phyloP scores from a whole-genome alignment of 2,888 invertebrate genomes.

The Parnassius apollo region DNA sequence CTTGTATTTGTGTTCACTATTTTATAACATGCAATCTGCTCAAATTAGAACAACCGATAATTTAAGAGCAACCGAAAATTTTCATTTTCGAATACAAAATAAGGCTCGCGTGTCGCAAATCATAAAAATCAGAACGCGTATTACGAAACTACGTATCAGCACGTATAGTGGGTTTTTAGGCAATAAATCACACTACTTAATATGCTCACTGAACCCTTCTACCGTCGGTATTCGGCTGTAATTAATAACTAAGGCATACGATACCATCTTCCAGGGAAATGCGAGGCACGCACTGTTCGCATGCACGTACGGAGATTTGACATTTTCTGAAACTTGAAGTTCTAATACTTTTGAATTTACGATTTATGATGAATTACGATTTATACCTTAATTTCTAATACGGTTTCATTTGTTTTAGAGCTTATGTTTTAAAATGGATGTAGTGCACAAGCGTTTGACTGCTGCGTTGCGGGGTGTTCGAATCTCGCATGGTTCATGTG shows the following conservation, averaged over 20 bases:
- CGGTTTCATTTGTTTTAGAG: no score
- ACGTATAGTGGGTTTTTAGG: conserved; percentile 63
- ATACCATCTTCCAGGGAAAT: conserved; percentile 51
- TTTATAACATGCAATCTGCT: conserved; percentile 20
- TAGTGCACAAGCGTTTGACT: no score
- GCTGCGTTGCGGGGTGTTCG: no score
- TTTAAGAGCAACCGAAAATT: conserved; percentile 21
- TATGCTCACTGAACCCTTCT: conserved; percentile 66
- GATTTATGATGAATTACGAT: no score
- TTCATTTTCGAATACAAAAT: conserved; percentile 18
- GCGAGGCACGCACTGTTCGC: conserved; percentile 29
- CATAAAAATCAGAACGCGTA: conserved; percentile 61
- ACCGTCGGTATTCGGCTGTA: conserved; percentile 56
- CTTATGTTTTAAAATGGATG: no score
- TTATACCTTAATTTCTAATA: no score
- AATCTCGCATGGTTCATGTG: no score
- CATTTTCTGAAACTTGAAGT: not conserved
- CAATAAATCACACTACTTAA: conserved; percentile 72
- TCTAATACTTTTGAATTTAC: not conserved
- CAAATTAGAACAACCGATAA: conserved; percentile 21
- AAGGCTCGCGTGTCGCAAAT: conserved; percentile 57
- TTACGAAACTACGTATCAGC: conserved; percentile 69
- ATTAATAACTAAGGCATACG: conserved; percentile 69
- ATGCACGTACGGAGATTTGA: conserved; percentile 13
- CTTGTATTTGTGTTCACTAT: not conserved